A percentile compares a stretch with the other conserved stretches of the same genome.
phyloP scores from a whole-genome alignment of 1,140 invertebrate species.

The Trachymyrmex cornetzi region DNA sequence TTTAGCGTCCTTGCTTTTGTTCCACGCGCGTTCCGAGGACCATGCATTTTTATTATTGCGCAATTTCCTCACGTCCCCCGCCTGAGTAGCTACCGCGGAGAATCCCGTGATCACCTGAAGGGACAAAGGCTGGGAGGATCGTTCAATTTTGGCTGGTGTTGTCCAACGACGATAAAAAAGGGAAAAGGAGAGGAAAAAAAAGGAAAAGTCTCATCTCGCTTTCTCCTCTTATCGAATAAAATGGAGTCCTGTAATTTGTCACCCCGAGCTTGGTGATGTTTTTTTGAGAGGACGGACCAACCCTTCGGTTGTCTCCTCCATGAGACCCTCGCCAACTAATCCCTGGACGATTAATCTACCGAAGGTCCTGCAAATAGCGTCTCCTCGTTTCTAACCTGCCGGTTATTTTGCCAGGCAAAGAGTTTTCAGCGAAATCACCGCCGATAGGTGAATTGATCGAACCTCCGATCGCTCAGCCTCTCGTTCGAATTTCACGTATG shows the following conservation, averaged over 20 bases:
- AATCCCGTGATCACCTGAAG: neutral
- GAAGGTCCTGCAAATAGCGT: constrained; percentile 54
- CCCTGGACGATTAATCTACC: constrained; percentile 70
- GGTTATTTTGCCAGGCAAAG: constrained; percentile 23
- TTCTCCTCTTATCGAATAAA: constrained; percentile 61
- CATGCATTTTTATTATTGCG: constrained; percentile 58
- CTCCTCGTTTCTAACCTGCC: constrained; percentile 19
- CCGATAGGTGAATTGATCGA: constrained; percentile 6
- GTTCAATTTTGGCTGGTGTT: constrained; percentile 48
- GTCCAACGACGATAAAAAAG: constrained; percentile 57
- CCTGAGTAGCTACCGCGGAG: constrained; percentile 10
- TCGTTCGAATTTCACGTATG: neutral
- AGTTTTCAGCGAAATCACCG: constrained; percentile 28
- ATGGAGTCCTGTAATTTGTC: constrained; percentile 70
- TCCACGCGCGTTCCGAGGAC: constrained; percentile 12
- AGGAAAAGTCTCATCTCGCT: constrained; percentile 44
- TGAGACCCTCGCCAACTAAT: constrained; percentile 61
- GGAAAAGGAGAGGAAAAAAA: neutral
- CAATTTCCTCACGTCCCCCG: neutral
- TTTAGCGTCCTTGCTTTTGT: constrained; percentile 40
- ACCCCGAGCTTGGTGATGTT: constrained; percentile 63
- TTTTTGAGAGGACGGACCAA: constrained; percentile 58
- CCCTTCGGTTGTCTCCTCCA: constrained; percentile 66
- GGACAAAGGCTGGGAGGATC: constrained; percentile 26
- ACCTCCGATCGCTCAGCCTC: neutral